These are phyloP conservation scores for Neuroscelio doddi DNA, from an alignment of 2,888 invertebrate genomes.

Conservation along the genomic window DNA sequence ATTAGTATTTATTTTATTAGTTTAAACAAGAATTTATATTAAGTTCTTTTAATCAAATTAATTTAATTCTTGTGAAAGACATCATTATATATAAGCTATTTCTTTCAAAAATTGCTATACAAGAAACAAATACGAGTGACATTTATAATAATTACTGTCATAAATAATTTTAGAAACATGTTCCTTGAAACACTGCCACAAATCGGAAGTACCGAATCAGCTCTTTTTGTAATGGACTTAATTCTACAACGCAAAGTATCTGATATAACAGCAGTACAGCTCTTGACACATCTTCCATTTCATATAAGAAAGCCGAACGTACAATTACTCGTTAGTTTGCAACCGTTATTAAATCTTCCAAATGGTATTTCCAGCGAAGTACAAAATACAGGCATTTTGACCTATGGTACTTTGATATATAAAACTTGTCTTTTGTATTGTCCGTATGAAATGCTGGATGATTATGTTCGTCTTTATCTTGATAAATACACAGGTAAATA, in stretches of 20 bases:
- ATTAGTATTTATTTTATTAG: too few species aligned
- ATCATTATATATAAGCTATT: too few species aligned
- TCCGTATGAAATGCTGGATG: constrained; percentile 79
- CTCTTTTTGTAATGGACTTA: constrained; percentile 78
- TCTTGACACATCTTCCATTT: constrained; percentile 81
- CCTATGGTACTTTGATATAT: constrained; percentile 80
- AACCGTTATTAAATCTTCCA: constrained; percentile 73
- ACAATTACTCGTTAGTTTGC: constrained; percentile 75
- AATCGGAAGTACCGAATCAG: constrained; percentile 79
- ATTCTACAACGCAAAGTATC: constrained; percentile 77
- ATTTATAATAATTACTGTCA: too few species aligned
- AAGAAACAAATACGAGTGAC: too few species aligned
- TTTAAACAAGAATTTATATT: too few species aligned
- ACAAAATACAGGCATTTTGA: constrained; percentile 79
- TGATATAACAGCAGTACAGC: constrained; percentile 78
- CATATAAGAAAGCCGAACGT: constrained; percentile 77
- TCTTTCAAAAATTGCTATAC: too few species aligned
- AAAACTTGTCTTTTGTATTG: constrained; percentile 75
- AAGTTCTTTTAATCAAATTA: too few species aligned
- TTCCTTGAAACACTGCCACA: constrained; percentile 82
- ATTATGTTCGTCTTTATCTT: constrained; percentile 81
- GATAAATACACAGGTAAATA: constrained; percentile 80
- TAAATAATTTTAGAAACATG: constrained; percentile 74
- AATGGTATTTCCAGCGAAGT: constrained; percentile 73
- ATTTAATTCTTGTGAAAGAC: too few species aligned